A percentile compares a stretch with the other conserved stretches of the same genome.
These are phyloP conservation scores for Hypomecis punctinalis DNA, from an alignment of 2,888 invertebrate species.

Conservation along the genomic window DNA sequence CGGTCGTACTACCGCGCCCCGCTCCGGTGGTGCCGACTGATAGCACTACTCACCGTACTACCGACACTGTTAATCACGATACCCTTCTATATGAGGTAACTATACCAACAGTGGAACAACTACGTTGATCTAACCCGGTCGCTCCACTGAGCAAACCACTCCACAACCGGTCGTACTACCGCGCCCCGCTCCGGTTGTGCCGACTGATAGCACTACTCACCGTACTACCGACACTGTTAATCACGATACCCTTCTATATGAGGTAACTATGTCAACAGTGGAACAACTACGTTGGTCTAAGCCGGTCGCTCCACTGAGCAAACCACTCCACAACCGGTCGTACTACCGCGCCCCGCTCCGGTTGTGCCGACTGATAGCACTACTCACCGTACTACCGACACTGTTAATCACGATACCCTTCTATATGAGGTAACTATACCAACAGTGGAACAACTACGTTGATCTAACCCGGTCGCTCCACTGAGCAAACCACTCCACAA, in stretches of 20 bases:
- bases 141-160: conserved; percentile 62
- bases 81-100: no score
- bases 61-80: no score
- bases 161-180: conserved; percentile 53
- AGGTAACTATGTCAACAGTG: no score
- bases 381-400: conserved; percentile 88
- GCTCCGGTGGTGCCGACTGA: conserved; percentile 85
- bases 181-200: conserved; percentile 83
- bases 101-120: no score
- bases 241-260: no score
- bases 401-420: no score
- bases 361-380: conserved; percentile 85
- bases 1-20: conserved; percentile 67
- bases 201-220: conserved; percentile 87
- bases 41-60: conserved; percentile 86
- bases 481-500: conserved; percentile 68
- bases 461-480: conserved; percentile 51
- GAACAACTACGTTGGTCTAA: no score
- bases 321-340: conserved; percentile 64
- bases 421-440: no score
- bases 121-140: conserved; percentile 46
- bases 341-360: conserved; percentile 77
- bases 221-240: conserved; percentile 87
- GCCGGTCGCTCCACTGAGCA: conserved; percentile 55
- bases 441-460: no score